Evolutionary conservation across 1,140 invertebrate genomes (phyloP), one percentile per base, ranked within the genome.

Genomic region (Drosophila pseudoananassae): DNA sequence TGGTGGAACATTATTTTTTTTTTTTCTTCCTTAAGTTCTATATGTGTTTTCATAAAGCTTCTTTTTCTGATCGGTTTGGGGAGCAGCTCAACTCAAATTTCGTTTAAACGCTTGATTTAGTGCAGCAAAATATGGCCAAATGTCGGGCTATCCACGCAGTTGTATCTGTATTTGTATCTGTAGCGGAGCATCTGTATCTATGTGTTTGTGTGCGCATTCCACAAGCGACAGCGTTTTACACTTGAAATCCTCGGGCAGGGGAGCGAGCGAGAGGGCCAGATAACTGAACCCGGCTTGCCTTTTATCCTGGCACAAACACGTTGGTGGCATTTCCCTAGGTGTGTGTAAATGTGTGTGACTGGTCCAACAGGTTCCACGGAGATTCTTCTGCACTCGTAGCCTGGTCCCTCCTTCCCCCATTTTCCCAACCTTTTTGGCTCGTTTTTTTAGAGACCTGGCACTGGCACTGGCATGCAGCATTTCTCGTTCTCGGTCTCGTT

Each of bases 41-140:
- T 8, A 10, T 10, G 8, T 10, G 1, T 27, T 27, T 27, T 27
- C 25, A 46, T 17, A 9, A 46, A 46, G 43, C 15, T 46, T 20
- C 17, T 71, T 43, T 61, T 77, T 36, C 33, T 64, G 65, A 69
- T 69, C 61, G 52, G 33, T 61, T 61, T 59, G 70, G 74, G 74
- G n/a, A n/a, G n/a, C n/a, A 63, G 63, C 74, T 40, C 76, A 79
- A 78, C 83, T 88, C 78, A 76, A 88, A 73, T 88, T 88, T 88
- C 83, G 79, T 88, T 88, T 88, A 88, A 88, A 88, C 76, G 83
- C 83, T 89, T 88, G 83, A 88, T 88, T 88, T 88, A 84, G 78
- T 84, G 78, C 78, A 82, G 66, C 76, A 73, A 50, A 82, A 82
- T 83, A 81, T 78, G 79, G 78, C 78, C 78, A 81, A 61, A 78